A percentile compares a stretch with the other conserved stretches of the same genome.
Conservation (phyloP, 2,888 invertebrate species). For the Alviniconcha strummeri region DNA sequence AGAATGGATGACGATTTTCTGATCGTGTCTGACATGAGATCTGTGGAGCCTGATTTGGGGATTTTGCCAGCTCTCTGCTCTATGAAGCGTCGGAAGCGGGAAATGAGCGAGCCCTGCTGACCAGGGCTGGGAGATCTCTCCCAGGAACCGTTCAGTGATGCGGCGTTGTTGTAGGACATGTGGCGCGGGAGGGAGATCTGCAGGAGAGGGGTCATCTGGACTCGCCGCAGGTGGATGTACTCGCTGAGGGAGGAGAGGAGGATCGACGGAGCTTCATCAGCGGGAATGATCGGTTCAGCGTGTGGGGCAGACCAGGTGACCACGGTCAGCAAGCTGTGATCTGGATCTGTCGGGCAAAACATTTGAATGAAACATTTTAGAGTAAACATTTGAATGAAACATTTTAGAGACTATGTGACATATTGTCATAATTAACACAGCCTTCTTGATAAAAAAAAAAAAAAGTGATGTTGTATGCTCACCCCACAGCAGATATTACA, state of each 20-base stretch:
- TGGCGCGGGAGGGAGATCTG: constrained; percentile 41
- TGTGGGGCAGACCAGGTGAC: constrained; percentile 44
- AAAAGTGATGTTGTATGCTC: too few relatives aligned
- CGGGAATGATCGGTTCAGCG: constrained; percentile 25
- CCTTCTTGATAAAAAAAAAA: not conserved
- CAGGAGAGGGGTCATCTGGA: constrained; percentile 57
- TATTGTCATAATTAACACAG: too few relatives aligned
- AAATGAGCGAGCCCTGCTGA: not conserved
- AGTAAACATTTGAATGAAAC: too few relatives aligned
- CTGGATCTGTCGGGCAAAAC: constrained; percentile 51
- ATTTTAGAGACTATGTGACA: too few relatives aligned
- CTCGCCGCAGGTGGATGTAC: constrained; percentile 54
- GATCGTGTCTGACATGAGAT: constrained; percentile 29
- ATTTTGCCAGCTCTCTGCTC: not conserved
- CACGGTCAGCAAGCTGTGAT: constrained; percentile 61
- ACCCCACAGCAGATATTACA: too few relatives aligned
- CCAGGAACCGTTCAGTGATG: not conserved
- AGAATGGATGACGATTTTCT: constrained; percentile 46
- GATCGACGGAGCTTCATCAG: constrained; percentile 46
- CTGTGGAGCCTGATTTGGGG: not conserved
- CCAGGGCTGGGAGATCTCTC: not conserved
- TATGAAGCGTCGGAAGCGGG: constrained; percentile 7
- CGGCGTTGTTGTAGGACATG: not conserved
- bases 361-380: too few relatives aligned
- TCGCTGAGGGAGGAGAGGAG: constrained; percentile 55